Base-by-base conservation (phyloP, 2,888 invertebrate genomes). In the Sphaeridia pumilis region DNA sequence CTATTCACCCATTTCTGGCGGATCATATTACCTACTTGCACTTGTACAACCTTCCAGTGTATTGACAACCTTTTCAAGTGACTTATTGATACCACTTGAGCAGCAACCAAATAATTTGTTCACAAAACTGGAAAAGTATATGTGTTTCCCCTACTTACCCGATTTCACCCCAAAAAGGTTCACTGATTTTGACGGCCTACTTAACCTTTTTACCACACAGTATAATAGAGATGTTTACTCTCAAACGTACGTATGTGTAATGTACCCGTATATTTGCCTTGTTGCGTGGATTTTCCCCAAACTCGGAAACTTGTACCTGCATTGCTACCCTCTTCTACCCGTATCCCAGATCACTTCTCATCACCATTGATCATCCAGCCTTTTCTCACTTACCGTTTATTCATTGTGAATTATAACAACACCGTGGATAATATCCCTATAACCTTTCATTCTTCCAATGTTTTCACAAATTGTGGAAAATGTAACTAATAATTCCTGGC, bases 211-310 rank as follows among this genome's bases (percentile, higher is more conserved):
- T 46, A 56, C 56, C 56, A 46, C 56, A 56, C 44, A 26, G 42
- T 46, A 56, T 56, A 56, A 56, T 56, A 49, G 53, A 56, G 56
- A 46, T 53, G 56, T 56, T 56, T 56, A 56, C 49, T 49, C 46
- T 53, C 49, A 52, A 20, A 46, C 36, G 27, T 38, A 5, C 12
- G 31, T 31, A 12, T 31, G 4, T 36, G 36, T 36, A 7, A 36
- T 20, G 20, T 20, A 31, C 34, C 7, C 34, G 12, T 12, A 31
- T 12, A 31, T n/a, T n/a, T n/a, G n/a, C n/a, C n/a, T n/a, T n/a
- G n/a, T n/a, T n/a, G 10, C 12, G 4, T 17, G 17, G 38, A 17
- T 38, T 38, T 38, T 38, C 38, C 38, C 4, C 17, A 38, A 17
- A 5, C 20, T 5, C 17, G 38, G 38, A 38, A 38, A 38, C 38